phyloP scores from a whole-genome alignment of 2,797 vertebrate species.

The Argyrosomus regius region DNA sequence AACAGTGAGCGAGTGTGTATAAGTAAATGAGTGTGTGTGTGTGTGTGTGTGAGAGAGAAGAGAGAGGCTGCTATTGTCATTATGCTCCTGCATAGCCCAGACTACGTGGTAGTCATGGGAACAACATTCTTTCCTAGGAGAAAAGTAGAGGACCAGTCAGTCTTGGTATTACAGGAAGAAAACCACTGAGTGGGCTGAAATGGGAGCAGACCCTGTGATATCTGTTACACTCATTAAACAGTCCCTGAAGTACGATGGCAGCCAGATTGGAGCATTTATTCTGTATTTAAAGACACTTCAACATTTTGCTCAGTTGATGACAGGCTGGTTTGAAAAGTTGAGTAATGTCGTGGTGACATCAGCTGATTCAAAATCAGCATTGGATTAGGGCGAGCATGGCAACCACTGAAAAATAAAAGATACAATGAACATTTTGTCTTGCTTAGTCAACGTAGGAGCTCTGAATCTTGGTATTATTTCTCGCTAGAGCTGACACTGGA shows the following conservation, averaged over 20 bases:
- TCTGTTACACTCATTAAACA: slow-evolving; percentile 44
- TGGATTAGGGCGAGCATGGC: background rate
- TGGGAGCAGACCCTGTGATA: slow-evolving; percentile 24
- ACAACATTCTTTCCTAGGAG: slow-evolving; percentile 70
- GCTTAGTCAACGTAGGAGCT: background rate
- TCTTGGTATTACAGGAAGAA: slow-evolving; percentile 38
- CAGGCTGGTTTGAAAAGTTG: background rate
- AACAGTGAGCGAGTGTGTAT: slow-evolving; percentile 32
- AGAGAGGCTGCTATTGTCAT: slow-evolving; percentile 65
- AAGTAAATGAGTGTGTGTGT: slow-evolving; percentile 2
- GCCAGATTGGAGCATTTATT: background rate
- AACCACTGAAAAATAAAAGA: background rate
- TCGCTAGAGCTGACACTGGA: background rate
- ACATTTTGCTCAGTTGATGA: background rate
- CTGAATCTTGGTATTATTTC: background rate
- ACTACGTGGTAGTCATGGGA: slow-evolving; percentile 62
- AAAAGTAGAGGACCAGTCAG: slow-evolving; percentile 47
- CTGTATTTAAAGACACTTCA: background rate
- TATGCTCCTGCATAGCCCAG: slow-evolving; percentile 42
- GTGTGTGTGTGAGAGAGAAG: background rate
- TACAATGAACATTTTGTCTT: background rate
- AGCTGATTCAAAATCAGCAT: background rate
- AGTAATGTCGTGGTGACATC: background rate
- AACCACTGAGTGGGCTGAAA: slow-evolving; percentile 37
- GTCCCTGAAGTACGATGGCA: slow-evolving; percentile 5